Evolutionary conservation across 2,888 invertebrate genomes (phyloP).

Genomic region (Melinaea marsaeus): DNA sequence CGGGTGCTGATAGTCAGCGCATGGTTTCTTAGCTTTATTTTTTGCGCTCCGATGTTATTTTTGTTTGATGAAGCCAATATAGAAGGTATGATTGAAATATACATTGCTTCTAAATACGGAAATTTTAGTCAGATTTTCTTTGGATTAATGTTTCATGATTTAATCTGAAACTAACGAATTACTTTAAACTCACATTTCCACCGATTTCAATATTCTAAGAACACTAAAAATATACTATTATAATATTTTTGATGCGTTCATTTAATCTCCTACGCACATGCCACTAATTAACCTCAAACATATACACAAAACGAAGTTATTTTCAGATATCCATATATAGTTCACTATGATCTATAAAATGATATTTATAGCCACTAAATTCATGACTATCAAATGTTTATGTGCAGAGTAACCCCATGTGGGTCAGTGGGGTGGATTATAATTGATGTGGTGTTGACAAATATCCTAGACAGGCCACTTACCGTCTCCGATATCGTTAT

Average conservation of each 20-base stretch:
- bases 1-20: constrained; percentile 86
- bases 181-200: too few relatives aligned
- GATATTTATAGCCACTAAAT: constrained; percentile 1
- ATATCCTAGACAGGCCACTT: neutral
- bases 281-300: neutral
- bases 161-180: too few relatives aligned
- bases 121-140: too few relatives aligned
- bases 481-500: neutral
- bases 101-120: too few relatives aligned
- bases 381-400: constrained; percentile 2
- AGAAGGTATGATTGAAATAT: constrained; percentile 50
- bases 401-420: neutral
- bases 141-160: too few relatives aligned
- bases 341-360: constrained; percentile 2
- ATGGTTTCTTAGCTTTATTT: constrained; percentile 89
- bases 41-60: constrained; percentile 90
- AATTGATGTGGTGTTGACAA: constrained; percentile 2
- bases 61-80: constrained; percentile 74
- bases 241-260: too few relatives aligned
- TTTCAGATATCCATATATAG: neutral
- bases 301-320: neutral
- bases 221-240: too few relatives aligned
- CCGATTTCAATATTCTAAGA: too few relatives aligned
- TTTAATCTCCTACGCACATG: too few relatives aligned
- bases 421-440: neutral